Evolutionary conservation across 2,888 invertebrate genomes (phyloP), one percentile per base, ranked within the genome.

Genomic region (Polydrusus tereticollis): DNA sequence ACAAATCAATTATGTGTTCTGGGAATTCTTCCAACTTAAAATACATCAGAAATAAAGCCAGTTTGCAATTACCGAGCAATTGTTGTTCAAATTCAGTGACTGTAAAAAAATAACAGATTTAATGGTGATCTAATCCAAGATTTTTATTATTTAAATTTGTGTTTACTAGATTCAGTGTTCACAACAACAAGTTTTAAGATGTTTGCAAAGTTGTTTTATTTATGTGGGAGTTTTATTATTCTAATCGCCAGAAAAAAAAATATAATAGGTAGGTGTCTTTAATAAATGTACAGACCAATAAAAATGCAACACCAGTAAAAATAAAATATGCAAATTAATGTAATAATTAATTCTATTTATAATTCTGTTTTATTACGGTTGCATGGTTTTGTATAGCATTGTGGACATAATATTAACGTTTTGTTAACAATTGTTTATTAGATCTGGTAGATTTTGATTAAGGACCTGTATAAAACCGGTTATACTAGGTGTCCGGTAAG

Each of bases 311-410:
- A 14, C 16, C 2, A 33, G 21, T 16, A 33, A 55, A 36, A 36
- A 36, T n/a, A 63, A 60, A 43, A 33, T 63, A 50, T 63, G 47
- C 21, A 43, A 50, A 63, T 63, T 63, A 20, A 14, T 18, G 45
- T 47, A 63, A 47, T 63, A n/a, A 36, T n/a, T 23, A 60, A 63
- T 63, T 62, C 50, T 63, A 47, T 63, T 63, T 63, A 47, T 63
- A 60, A 18, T 47, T 29, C 8, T 47, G 16, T 29, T n/a, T 55
- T 29, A 55, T 47, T 63, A 43, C 38, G 60, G 45, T 21, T 29
- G 50, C 47, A 60, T 36, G 43, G 36, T 63, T 63, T 20, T 29
- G 12, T 63, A 50, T 20, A 18, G 10, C 26, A 36, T 36, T 26
- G 45, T 10, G 18, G 47, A 45, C 18, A 62, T 7, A 43, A 47